Conservation (phyloP, 1,140 invertebrate species). For the Solenopsis fugax region DNA sequence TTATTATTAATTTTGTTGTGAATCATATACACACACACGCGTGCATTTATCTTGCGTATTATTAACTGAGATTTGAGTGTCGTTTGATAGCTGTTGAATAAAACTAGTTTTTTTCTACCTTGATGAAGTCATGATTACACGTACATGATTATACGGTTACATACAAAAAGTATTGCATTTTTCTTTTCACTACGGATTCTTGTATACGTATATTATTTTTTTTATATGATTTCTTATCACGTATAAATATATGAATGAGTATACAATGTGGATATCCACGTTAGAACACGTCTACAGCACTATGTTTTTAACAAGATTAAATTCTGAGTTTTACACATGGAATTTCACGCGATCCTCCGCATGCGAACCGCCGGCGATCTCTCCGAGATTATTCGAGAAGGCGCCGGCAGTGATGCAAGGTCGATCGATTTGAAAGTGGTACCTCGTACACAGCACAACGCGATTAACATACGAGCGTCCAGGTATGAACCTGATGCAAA, state of each 20-base stretch:
- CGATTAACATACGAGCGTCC: slow-evolving; percentile 37
- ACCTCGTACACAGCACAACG: slow-evolving; percentile 38
- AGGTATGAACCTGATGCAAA: slow-evolving; percentile 53
- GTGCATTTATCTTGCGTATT: not conserved
- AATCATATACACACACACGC: not conserved
- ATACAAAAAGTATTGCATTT: slow-evolving; percentile 30
- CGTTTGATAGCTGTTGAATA: not conserved
- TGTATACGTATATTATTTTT: not conserved
- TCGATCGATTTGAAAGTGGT: slow-evolving; percentile 71
- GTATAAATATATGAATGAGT: not conserved
- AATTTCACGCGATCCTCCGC: slow-evolving; percentile 12
- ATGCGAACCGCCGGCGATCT: slow-evolving; percentile 24
- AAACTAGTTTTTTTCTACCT: not conserved
- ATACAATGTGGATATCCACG: not conserved
- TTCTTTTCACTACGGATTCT: not conserved
- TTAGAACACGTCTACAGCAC: not conserved
- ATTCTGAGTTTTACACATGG: not conserved
- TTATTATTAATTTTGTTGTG: slow-evolving; percentile 29
- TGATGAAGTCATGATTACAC: not conserved
- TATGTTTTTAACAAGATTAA: not conserved
- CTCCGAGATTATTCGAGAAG: slow-evolving; percentile 60
- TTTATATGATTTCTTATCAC: not conserved
- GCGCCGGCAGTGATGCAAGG: slow-evolving; percentile 53
- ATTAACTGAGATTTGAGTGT: not conserved
- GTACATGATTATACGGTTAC: not conserved